Conservation (phyloP, 2,888 invertebrate genomes). For the Chloroclystis v-ata region DNA sequence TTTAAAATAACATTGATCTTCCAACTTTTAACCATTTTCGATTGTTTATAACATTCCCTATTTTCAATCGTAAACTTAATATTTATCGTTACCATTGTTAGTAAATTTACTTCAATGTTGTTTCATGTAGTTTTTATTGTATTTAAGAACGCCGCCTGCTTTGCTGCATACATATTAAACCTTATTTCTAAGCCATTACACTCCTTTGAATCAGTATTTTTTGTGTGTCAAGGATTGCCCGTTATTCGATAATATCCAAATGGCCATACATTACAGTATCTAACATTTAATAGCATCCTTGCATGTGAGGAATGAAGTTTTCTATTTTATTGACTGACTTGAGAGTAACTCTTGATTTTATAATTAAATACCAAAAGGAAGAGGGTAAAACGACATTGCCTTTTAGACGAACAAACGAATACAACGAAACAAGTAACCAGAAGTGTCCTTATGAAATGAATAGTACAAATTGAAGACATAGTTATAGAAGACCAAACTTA, state of each 20-base stretch:
- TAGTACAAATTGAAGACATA: conserved; percentile 44
- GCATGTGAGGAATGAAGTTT: conserved; percentile 36
- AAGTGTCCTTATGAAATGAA: conserved; percentile 55
- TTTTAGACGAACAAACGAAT: conserved; percentile 53
- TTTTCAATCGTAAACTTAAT: conserved; percentile 22
- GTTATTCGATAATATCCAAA: conserved; percentile 32
- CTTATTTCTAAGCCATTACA: conserved; percentile 22
- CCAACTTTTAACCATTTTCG: no score
- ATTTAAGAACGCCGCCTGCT: conserved; percentile 10
- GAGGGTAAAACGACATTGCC: conserved; percentile 31
- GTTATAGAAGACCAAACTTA: conserved; percentile 32
- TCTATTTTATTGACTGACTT: conserved; percentile 10
- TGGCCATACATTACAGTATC: conserved; percentile 15
- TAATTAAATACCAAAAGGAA: conserved; percentile 51
- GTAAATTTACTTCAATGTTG: conserved; percentile 26
- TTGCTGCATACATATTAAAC: conserved; percentile 21
- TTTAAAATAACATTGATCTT: no score
- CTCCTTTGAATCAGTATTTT: conserved; percentile 35
- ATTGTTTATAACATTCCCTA: not conserved
- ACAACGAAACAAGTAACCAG: conserved; percentile 36
- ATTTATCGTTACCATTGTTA: conserved; percentile 24
- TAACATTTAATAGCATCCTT: conserved; percentile 31
- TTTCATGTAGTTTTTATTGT: conserved; percentile 10
- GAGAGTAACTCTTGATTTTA: conserved; percentile 6
- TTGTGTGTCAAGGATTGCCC: conserved; percentile 33